These are phyloP conservation scores for Phalanger gymnotis DNA, from an alignment of 2,797 vertebrate genomes.

Conservation along the genomic window DNA sequence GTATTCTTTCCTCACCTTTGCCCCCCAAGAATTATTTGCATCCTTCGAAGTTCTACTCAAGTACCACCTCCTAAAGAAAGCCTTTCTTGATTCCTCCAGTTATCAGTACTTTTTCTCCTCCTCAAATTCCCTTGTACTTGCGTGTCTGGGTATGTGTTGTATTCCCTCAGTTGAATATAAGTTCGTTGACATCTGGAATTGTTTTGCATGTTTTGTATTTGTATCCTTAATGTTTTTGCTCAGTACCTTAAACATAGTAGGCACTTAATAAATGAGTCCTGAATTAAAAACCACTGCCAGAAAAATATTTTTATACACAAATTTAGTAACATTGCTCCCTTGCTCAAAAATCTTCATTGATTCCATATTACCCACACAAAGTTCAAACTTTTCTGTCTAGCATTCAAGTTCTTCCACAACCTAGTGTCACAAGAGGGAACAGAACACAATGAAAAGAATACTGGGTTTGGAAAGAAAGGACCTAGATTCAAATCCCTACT, in stretches of 20 bases:
- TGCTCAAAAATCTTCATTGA: background rate
- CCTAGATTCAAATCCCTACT: too few relatives aligned
- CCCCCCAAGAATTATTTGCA: background rate
- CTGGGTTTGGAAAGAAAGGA: too few relatives aligned
- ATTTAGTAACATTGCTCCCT: background rate
- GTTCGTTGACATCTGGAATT: background rate
- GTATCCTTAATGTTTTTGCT: background rate
- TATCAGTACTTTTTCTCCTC: background rate
- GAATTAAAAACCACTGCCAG: background rate
- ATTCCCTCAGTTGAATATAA: background rate
- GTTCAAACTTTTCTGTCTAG: background rate
- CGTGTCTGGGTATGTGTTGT: background rate
- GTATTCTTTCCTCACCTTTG: background rate
- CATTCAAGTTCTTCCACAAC: background rate
- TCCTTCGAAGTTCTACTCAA: background rate
- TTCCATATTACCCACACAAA: background rate
- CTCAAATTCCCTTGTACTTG: background rate
- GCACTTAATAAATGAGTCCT: background rate
- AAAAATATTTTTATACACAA: background rate
- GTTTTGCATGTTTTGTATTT: background rate
- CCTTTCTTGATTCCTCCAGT: background rate
- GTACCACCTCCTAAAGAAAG: background rate
- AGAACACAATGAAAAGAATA: background rate
- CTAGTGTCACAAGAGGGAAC: background rate
- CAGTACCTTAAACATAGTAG: background rate